Evolutionary conservation across 2,113 vertebrate species (phyloP).

Genomic region (Neodontobutis hainanensis): DNA sequence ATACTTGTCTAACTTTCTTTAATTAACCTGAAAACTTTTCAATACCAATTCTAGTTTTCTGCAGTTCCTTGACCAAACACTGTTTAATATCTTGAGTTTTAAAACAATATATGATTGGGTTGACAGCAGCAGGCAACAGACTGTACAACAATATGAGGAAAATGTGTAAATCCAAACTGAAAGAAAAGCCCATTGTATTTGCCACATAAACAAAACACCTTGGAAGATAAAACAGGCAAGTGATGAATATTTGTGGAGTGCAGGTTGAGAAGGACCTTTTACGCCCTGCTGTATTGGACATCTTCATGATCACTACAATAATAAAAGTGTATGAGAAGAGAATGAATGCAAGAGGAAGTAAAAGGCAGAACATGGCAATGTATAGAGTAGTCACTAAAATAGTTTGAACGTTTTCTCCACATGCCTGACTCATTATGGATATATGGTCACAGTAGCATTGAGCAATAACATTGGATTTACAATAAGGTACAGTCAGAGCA

Average conservation of each 20-base stretch:
- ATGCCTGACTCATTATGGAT: slow-evolving; percentile 57
- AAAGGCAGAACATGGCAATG: slow-evolving; percentile 65
- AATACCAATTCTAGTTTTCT: slow-evolving; percentile 28
- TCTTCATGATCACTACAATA: slow-evolving; percentile 57
- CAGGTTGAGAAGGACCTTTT: slow-evolving; percentile 70
- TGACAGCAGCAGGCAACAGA: slow-evolving; percentile 69
- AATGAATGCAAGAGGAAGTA: slow-evolving; percentile 70
- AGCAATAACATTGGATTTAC: slow-evolving; percentile 67
- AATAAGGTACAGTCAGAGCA: slow-evolving; percentile 48
- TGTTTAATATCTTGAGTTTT: slow-evolving; percentile 73
- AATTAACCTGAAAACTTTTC: not conserved
- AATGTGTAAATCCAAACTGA: slow-evolving; percentile 62
- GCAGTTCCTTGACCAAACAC: slow-evolving; percentile 49
- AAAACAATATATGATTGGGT: slow-evolving; percentile 76
- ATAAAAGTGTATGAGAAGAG: slow-evolving; percentile 67
- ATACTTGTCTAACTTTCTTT: not conserved
- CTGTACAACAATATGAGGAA: slow-evolving; percentile 70
- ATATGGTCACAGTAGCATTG: slow-evolving; percentile 72
- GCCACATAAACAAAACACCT: slow-evolving; percentile 73
- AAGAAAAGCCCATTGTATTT: slow-evolving; percentile 34
- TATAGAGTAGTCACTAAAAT: not conserved
- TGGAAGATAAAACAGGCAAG: slow-evolving; percentile 73
- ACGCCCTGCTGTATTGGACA: slow-evolving; percentile 47
- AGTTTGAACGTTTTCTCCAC: slow-evolving; percentile 22
- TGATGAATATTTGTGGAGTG: slow-evolving; percentile 72